Base-by-base conservation (phyloP, 2,797 vertebrate genomes). In the Gallinago solitaria region DNA sequence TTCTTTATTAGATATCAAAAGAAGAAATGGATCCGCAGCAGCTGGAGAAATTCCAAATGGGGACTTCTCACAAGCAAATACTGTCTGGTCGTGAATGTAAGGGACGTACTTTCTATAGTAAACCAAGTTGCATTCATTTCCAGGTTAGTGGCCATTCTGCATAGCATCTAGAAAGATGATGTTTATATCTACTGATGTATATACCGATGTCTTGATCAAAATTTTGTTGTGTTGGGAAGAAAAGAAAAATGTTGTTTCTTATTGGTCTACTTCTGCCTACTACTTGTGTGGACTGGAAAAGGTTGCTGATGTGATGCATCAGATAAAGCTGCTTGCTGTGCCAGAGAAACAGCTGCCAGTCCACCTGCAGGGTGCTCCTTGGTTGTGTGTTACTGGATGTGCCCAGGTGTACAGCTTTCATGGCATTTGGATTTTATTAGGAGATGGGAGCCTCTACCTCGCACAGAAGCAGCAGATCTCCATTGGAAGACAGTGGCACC, bases 81-180 rank as follows among this genome's bases (percentile, higher is more conserved):
- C 95, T 71, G 41, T 95, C 97, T 16, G 97, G 97, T 45, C 98
- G 32, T 70, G 98, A 98, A 19, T 80, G 94, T 33, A 98, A 98
- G 91, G 97, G 98, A 5, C 73, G 97, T 74, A 96, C 98, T 27
- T 99, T 99, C 96, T 98, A 97, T 88, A 99, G 99, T 96, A 99
- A 98, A 96, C 99, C 99, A 24, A 97, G 98, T 17, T 86, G 97
- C 87, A 84, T 99, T 90, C 96, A 98, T 74, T 99, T 99, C 96
- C 99, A 99, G 99, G 99, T 99, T 57, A 89, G 98, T 90, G 70
- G 25, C 30, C 17, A 3, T 61, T 82, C 59, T 71, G 47, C 35
- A 6, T 8, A 33, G 48, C n/a, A 16, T 12, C 35, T 75, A 2
- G 15, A 19, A 15, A 51, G 81, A 14, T 25, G 17, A 8, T 32